Conservation (phyloP, 2,113 vertebrate species). For the Butastur rufipennis region DNA sequence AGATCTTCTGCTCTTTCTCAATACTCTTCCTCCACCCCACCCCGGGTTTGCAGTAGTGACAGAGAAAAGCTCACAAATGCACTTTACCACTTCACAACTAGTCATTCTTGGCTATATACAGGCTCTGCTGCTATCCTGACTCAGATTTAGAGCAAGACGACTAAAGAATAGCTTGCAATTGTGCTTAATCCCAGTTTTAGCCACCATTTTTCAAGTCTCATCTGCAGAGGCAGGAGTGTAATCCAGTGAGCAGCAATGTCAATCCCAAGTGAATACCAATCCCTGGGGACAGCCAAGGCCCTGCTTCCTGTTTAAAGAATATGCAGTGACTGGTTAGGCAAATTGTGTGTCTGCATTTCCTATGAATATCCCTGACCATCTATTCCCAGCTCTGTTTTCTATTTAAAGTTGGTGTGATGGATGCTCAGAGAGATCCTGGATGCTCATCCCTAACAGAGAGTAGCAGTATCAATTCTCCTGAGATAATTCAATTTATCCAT, state of each 20-base stretch:
- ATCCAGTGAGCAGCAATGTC: background rate
- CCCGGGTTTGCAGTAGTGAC: background rate
- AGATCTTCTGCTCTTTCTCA: background rate
- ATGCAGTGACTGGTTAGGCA: slow-evolving; percentile 20
- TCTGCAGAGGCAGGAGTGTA: slow-evolving; percentile 26
- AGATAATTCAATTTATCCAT: slow-evolving; percentile 25
- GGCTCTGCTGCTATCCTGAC: background rate
- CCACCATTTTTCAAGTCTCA: slow-evolving; percentile 4
- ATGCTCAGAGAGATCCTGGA: slow-evolving; percentile 15
- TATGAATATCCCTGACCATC: background rate
- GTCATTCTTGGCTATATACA: background rate
- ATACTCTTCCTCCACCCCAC: too few species aligned
- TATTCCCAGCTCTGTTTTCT: slow-evolving; percentile 9
- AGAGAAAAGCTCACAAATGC: background rate
- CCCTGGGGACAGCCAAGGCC: background rate
- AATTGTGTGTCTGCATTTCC: slow-evolving; percentile 11
- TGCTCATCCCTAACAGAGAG: slow-evolving; percentile 16
- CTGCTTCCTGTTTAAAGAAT: slow-evolving; percentile 28
- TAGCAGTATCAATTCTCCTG: slow-evolving; percentile 24
- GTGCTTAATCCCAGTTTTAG: slow-evolving; percentile 27
- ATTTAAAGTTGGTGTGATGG: slow-evolving; percentile 29
- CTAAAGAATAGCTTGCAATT: background rate
- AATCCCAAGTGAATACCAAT: background rate
- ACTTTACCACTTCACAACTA: background rate
- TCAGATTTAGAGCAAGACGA: background rate